Evolutionary conservation across 2,113 vertebrate genomes (phyloP), one percentile per base, ranked within the genome.

Genomic region (Opisthocomus hoazin): DNA sequence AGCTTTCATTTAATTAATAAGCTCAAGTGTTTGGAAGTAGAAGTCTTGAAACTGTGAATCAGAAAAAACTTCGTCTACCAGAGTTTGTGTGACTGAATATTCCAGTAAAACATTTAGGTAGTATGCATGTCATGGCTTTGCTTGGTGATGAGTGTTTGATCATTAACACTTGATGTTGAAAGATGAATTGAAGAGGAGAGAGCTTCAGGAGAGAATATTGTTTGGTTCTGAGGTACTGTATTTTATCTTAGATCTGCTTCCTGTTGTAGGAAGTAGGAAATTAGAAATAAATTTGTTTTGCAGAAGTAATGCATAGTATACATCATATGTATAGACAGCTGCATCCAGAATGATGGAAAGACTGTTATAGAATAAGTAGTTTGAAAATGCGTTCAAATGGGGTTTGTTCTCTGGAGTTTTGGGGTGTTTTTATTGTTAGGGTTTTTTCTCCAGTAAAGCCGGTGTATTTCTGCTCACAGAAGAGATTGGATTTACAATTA

Each of bases 401-500:
- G 15, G 15, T 80, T 92, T 83, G 36, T 92, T 95, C 19, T 75
- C n/a, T 34, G 57, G 14, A 11, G 4, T 1, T 58, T 76, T 65
- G 39, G 15, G 20, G 50, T 76, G 1, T 22, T 79, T 66, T 90
- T 46, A 26, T 56, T 36, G 5, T 30, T 50, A 26, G 8, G 2
- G 3, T 12, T 23, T 6, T 18, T 18, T 24, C 15, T 41, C 12
- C 15, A 6, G 19, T 53, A 37, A 82, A 87, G 36, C 45, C 64
- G 17, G 12, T 50, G 8, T 68, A 20, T 61, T 93, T 87, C 53
- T 92, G n/a, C 41, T 93, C 1, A 1, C n/a, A 46, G 80, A 53
- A 80, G 24, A 87, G 66, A 65, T 36, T 57, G 61, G n/a, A 36
- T 89, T 94, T 92, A 50, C 66, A 82, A 73, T 87, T 87, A 91